Base-by-base conservation (phyloP, 1,140 invertebrate genomes). In the Neodiprion fabricii region DNA sequence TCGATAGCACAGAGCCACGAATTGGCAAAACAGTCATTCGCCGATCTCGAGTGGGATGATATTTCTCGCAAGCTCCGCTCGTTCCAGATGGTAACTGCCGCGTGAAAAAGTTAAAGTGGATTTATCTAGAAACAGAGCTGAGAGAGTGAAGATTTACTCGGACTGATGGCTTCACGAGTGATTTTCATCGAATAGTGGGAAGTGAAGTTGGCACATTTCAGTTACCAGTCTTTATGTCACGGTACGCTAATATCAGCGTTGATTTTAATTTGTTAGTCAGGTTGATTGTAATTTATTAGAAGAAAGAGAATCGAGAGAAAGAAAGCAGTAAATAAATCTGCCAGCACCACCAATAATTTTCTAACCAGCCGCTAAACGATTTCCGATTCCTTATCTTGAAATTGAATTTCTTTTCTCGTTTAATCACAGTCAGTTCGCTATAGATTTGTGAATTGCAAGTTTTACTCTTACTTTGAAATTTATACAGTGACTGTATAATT, bases 211-310 rank as follows among this genome's bases (percentile, higher is more conserved):
- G 61, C 12, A 65, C 4, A 14, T 3, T 65, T 65, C 61, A 40
- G 28, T 40, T 40, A 40, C 28, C 28, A 5, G 28, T 40, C 28
- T 40, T 40, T 40, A 0, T 74, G 70, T 76, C 48, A 48, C 48
- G 67, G 17, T 48, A 21, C 49, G 72, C 66, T 7, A 11, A 48
- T 48, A 81, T 82, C 78, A 77, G 17, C 17, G 71, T 81, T 77
- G 79, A 80, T 81, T 80, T 81, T 17, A 17, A 17, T 17, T 17
- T 17, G 0, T 69, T 69, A 4, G 21, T 69, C 67, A 3, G 11
- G 67, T 65, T 7, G 17, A 71, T 47, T 48, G 72, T 82, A 83
- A 82, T 83, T 83, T 81, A 82, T 83, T 82, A 82, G 82, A 40
- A 65, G 50, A 49, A 23, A 50, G 14, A 17, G 7, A 61, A 49